Conservation (phyloP, 2,888 invertebrate genomes). For the Micoletzkya japonica region DNA sequence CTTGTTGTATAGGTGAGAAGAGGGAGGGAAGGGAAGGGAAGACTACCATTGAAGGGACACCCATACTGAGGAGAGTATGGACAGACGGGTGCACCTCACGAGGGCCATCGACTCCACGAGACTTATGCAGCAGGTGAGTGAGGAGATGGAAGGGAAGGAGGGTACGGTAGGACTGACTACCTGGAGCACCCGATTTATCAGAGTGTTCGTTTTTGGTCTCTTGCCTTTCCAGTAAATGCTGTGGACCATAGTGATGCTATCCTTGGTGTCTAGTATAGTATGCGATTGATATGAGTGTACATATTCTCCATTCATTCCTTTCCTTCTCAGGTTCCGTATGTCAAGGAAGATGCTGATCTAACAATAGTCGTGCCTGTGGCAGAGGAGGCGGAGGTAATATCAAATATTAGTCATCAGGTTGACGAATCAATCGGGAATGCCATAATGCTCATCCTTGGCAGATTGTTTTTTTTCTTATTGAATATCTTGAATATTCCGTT, state of each 20-base stretch:
- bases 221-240: too few relatives aligned
- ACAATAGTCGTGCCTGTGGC: constrained; percentile 76
- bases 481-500: too few relatives aligned
- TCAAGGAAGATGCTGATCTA: constrained; percentile 86
- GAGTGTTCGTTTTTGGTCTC: too few relatives aligned
- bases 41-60: constrained; percentile 24
- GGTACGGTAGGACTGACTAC: too few relatives aligned
- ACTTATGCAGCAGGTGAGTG: constrained; percentile 71
- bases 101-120: constrained; percentile 85
- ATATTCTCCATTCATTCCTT: neutral
- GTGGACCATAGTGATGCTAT: too few relatives aligned
- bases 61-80: constrained; percentile 28
- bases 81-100: constrained; percentile 75
- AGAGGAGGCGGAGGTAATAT: constrained; percentile 35
- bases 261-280: too few relatives aligned
- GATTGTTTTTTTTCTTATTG: too few relatives aligned
- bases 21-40: neutral
- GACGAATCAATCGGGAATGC: too few relatives aligned
- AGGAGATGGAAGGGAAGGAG: neutral
- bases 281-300: too few relatives aligned
- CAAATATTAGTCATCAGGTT: too few relatives aligned
- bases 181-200: too few relatives aligned
- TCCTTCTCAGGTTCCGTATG: constrained; percentile 86
- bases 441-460: too few relatives aligned
- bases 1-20: constrained; percentile 58